Base-by-base conservation (phyloP, 2,888 invertebrate species). In the Osmoderma eremita region DNA sequence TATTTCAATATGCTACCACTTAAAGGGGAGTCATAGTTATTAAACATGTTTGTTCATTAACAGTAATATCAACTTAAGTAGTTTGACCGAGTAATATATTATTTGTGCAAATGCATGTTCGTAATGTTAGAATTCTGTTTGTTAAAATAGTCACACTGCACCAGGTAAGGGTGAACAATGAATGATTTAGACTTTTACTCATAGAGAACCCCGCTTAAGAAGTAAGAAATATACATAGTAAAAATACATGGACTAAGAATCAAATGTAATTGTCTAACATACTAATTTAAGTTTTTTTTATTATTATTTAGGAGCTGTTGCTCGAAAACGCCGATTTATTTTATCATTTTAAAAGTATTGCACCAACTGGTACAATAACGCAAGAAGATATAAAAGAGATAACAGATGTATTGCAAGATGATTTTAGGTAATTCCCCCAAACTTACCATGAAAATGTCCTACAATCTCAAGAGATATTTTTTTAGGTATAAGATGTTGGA, bases 311-410 rank as follows among this genome's bases (percentile, higher is more conserved):
- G 88, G 98, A 98, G 82, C 82, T 98, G 63, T 84, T 98, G 69
- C 81, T 97, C 78, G 98, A 98, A 80, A 93, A 96, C 78, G 95
- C 96, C 0, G 95, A 95, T 80, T 84, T 97, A 72, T 97, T 97
- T 86, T 93, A 94, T 80, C 94, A 95, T 81, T 94, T 95, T 81
- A 95, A 95, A 82, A 92, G 92, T 78, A 91, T 94, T 80, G 93
- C 93, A 50, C 93, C 94, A 3, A 90, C 92, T 15, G 94, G 94
- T 51, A 94, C 95, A 12, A 93, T 97, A 73, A 96, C 95, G 0
- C 95, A 95, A 79, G 95, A 96, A 74, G 96, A 97, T 81, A 93
- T 97, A 70, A 92, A 93, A 77, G 94, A 95, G 82, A 96, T 98
- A 68, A 95, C 94, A 0, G 94, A 95, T 78, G 92, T 93, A 12